Percentiles rank a stretch among this genome's conserved stretches.
phyloP scores from a whole-genome alignment of 2,113 vertebrate species.

The Cheirogaleus medius region DNA sequence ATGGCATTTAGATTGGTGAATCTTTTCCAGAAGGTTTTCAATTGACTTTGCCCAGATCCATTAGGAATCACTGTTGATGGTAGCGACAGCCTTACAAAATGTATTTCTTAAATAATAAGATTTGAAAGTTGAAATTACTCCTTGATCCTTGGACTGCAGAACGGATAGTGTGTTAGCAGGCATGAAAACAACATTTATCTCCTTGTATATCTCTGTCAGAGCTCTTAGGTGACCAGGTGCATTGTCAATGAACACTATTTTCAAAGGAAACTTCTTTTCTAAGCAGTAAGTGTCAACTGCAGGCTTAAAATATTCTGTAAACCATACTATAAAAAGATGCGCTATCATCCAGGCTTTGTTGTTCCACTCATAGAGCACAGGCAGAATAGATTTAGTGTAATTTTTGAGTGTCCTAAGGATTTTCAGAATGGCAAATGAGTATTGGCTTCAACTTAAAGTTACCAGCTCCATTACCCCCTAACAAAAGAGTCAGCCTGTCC shows the following conservation, averaged over 20 bases:
- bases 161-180: not conserved
- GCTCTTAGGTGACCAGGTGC: not conserved
- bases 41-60: not conserved
- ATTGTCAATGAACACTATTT: not conserved
- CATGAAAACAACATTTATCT: not conserved
- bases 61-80: not conserved
- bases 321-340: not conserved
- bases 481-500: not conserved
- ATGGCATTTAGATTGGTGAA: not conserved
- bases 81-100: not conserved
- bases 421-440: not conserved
- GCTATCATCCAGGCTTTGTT: not conserved
- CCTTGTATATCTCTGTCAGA: not conserved
- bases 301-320: not conserved
- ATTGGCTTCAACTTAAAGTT: not conserved
- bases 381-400: not conserved
- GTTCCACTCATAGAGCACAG: not conserved
- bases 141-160: not conserved
- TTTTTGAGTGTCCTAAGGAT: not conserved
- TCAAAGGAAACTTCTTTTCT: not conserved
- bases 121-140: not conserved
- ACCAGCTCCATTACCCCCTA: not conserved
- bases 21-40: not conserved
- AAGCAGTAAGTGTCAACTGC: not conserved
- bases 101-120: not conserved